Evolutionary conservation across 1,140 invertebrate genomes (phyloP), one percentile per base, ranked within the genome.

Genomic region (Luehdorfia chinensis): DNA sequence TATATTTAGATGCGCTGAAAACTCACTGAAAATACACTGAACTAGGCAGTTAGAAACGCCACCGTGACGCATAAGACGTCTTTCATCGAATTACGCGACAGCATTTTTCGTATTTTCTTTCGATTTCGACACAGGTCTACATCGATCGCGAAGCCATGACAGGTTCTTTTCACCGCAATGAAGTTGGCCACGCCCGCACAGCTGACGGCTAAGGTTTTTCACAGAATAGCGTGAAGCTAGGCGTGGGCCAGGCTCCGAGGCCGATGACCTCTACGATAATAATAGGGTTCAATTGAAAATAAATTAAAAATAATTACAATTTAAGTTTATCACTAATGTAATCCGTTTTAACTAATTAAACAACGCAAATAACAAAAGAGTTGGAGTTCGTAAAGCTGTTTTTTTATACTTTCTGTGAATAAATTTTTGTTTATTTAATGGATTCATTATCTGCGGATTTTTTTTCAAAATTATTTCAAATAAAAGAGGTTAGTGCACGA

Each of bases 141-240:
- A 84, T 84, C 77, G 80, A 84, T 84, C 75, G 73, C 64, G 66
- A 30, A 55, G 75, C 75, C 80, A 84, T 84, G 80, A 80, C 77
- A 84, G 77, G 59, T 75, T 60, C 63, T 75, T 75, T 75, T 68
- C 62, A 72, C 67, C 69, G 56, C 47, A 56, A 47, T 75, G 79
- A 84, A 84, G 73, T 79, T 54, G 19, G 66, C 57, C 14, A 47
- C 58, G 56, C 47, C 69, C 65, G 71, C 79, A 72, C 79, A 84
- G 79, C 79, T 84, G 79, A 84, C 79, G 75, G 56, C 70, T 61
- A 61, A 46, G 55, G 51, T 64, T 75, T 74, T 76, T 71, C 74
- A 51, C 55, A 57, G 50, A 63, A 30, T 32, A 23, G 50, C 32
- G 49, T 71, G 80, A 84, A 84, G 80, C 72, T 70, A 59, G 70